Conservation (phyloP, 2,888 invertebrate species). For the Philopedon plagiatum region DNA sequence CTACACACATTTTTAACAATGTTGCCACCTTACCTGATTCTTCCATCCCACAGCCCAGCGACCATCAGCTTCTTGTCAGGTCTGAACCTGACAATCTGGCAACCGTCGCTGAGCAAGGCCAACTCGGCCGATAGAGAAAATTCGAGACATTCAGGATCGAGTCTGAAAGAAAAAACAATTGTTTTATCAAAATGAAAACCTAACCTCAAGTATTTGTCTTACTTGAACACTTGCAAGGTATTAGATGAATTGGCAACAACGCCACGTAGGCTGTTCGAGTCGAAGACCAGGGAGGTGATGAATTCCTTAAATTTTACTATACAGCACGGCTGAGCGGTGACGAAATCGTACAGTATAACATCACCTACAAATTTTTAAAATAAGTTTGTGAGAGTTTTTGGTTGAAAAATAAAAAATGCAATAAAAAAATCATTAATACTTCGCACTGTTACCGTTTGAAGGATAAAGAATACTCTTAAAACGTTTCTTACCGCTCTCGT, state of each 20-base stretch:
- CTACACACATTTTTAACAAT: no score
- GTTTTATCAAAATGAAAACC: background rate
- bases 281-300: conserved; percentile 82
- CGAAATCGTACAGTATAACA: conserved; percentile 80
- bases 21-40: conserved; percentile 45
- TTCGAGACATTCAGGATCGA: conserved; percentile 72
- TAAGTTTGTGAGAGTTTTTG: no score
- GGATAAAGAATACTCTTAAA: no score
- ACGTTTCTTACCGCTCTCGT: conserved; percentile 73
- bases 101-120: conserved; percentile 81
- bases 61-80: conserved; percentile 81
- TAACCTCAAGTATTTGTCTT: background rate
- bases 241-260: conserved; percentile 78
- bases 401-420: conserved; percentile 18
- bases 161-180: conserved; percentile 57
- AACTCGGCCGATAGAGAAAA: conserved; percentile 73
- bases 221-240: conserved; percentile 65
- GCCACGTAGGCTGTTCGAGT: conserved; percentile 76
- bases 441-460: no score
- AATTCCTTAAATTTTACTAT: conserved; percentile 75
- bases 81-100: conserved; percentile 78
- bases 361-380: conserved; percentile 72
- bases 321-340: conserved; percentile 73
- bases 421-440: background rate
- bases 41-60: conserved; percentile 83